A percentile compares a stretch with the other conserved stretches of the same genome.
These are phyloP conservation scores for Sebastes oblongus DNA, from an alignment of 2,797 vertebrate genomes.

Conservation along the genomic window DNA sequence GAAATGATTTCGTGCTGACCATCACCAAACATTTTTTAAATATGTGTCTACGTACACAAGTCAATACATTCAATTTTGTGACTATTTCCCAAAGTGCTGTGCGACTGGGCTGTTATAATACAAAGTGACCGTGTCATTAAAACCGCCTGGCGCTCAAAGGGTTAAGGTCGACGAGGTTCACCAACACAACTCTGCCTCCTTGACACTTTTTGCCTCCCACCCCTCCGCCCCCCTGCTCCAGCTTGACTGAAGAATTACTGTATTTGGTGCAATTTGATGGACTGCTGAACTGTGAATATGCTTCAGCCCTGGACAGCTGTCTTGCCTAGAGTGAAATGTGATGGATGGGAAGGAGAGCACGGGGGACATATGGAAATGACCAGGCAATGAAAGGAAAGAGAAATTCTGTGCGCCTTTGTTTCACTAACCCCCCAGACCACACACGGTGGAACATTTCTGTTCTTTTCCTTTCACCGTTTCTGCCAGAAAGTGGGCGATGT, in stretches of 20 bases:
- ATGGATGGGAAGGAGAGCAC: constrained; percentile 77
- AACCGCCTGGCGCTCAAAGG: background rate
- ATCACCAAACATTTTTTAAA: too few relatives aligned
- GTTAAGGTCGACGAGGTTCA: constrained; percentile 18
- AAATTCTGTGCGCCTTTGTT: constrained; percentile 54
- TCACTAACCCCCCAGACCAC: constrained; percentile 48
- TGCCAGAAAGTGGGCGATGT: background rate
- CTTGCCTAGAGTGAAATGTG: constrained; percentile 77
- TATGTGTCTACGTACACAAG: too few relatives aligned
- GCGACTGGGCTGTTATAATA: background rate
- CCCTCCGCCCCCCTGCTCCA: constrained; percentile 29
- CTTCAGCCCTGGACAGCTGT: constrained; percentile 78
- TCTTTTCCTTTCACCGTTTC: background rate
- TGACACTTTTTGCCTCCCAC: constrained; percentile 33
- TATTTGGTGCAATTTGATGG: constrained; percentile 83
- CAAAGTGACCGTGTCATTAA: background rate
- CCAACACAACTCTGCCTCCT: constrained; percentile 28
- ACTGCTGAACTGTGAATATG: constrained; percentile 84
- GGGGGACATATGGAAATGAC: constrained; percentile 81
- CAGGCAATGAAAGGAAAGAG: constrained; percentile 53
- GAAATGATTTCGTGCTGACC: too few relatives aligned
- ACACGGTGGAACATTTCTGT: background rate
- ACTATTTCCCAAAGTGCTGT: too few relatives aligned
- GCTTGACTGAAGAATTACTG: constrained; percentile 75
- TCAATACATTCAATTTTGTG: too few relatives aligned